These are phyloP conservation scores for Dynastes maya DNA, from an alignment of 2,888 invertebrate genomes.

Conservation along the genomic window DNA sequence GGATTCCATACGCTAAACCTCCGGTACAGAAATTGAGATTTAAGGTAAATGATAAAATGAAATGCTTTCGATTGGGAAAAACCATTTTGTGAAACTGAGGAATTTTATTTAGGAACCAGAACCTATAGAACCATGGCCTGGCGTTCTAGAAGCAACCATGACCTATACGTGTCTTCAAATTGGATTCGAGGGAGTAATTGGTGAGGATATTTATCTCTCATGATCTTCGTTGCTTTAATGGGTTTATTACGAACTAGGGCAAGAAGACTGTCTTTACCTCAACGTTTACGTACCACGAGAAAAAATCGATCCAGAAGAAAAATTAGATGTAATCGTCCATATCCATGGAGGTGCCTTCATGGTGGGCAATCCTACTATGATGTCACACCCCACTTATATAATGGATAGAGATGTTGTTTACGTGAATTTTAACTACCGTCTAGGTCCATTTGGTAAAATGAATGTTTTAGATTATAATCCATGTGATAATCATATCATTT, in stretches of 20 bases:
- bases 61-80: neutral
- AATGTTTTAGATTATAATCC: neutral
- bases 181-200: neutral
- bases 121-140: slow-evolving; percentile 62
- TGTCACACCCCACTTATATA: slow-evolving; percentile 54
- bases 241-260: slow-evolving; percentile 65
- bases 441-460: slow-evolving; percentile 76
- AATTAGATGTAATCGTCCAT: slow-evolving; percentile 75
- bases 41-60: slow-evolving; percentile 28
- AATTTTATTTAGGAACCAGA: slow-evolving; percentile 58
- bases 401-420: slow-evolving; percentile 75
- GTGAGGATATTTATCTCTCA: neutral
- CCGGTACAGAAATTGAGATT: slow-evolving; percentile 49
- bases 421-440: slow-evolving; percentile 79
- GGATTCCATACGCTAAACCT: slow-evolving; percentile 51
- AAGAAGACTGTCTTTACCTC: slow-evolving; percentile 77
- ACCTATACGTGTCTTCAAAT: slow-evolving; percentile 61
- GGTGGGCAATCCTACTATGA: slow-evolving; percentile 72
- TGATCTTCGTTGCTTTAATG: neutral
- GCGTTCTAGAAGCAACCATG: slow-evolving; percentile 59
- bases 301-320: slow-evolving; percentile 49
- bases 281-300: slow-evolving; percentile 74
- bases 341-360: slow-evolving; percentile 79
- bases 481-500: neutral
- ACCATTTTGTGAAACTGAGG: neutral